phyloP scores from a whole-genome alignment of 2,888 invertebrate genomes.

The Notodonta dromedarius region DNA sequence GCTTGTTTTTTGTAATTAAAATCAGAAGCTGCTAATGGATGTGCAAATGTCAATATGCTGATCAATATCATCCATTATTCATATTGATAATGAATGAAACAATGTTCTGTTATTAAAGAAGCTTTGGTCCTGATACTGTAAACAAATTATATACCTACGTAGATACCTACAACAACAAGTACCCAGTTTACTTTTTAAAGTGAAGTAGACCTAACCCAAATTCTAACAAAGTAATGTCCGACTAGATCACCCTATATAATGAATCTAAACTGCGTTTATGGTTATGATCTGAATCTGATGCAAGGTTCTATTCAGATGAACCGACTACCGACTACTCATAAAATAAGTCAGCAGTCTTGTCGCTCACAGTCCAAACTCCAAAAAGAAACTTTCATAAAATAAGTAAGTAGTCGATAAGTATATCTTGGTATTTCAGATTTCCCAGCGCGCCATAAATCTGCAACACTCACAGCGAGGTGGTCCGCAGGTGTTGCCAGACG shows the following conservation, averaged over 20 bases:
- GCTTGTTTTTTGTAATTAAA: constrained; percentile 16
- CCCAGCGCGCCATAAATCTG: constrained; percentile 30
- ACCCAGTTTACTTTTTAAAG: too few species aligned
- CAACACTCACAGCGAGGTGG: constrained; percentile 26
- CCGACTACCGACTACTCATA: not conserved
- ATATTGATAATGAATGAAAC: not conserved
- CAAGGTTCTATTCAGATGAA: too few species aligned
- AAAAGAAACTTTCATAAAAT: constrained; percentile 1
- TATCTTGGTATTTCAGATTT: constrained; percentile 13
- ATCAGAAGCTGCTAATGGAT: constrained; percentile 19
- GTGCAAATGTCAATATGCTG: constrained; percentile 25
- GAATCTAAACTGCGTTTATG: too few species aligned
- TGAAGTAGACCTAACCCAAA: too few species aligned
- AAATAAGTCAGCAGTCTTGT: not conserved
- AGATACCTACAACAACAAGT: too few species aligned
- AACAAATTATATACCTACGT: not conserved
- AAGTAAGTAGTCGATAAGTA: not conserved
- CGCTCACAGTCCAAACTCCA: not conserved
- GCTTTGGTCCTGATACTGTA: not conserved
- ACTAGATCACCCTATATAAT: too few species aligned
- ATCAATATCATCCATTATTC: constrained; percentile 37
- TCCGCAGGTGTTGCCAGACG: constrained; percentile 29
- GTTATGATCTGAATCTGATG: too few species aligned
- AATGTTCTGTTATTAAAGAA: not conserved
- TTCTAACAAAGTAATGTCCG: too few species aligned